Percentiles rank a stretch among this genome's conserved stretches.
Conservation (phyloP, 2,113 vertebrate genomes). For the Narcine bancroftii region DNA sequence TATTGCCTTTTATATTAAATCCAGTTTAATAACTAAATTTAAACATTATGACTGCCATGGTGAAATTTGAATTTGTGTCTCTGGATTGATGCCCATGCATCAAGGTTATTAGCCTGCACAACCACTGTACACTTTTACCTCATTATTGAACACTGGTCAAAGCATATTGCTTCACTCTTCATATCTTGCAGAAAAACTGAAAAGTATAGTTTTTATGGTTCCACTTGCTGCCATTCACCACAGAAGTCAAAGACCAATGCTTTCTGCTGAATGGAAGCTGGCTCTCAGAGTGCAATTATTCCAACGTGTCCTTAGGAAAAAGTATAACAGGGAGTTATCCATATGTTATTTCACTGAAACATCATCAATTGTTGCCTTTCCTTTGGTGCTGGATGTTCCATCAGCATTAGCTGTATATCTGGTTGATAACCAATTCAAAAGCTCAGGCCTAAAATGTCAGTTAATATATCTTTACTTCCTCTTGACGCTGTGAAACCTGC, state of each 20-base stretch:
- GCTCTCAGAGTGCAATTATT: neutral
- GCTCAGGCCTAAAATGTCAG: no score
- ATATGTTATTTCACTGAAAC: neutral
- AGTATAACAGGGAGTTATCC: neutral
- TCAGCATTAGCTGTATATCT: neutral
- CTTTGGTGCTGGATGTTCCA: neutral
- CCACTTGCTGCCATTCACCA: neutral
- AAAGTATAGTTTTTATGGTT: neutral
- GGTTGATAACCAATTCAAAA: no score
- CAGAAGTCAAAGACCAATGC: neutral
- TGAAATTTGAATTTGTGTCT: no score
- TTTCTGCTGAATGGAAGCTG: neutral
- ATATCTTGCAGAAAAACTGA: neutral
- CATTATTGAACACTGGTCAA: neutral
- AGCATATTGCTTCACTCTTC: neutral
- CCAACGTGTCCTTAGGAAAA: neutral
- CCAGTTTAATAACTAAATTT: no score
- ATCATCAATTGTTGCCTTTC: neutral
- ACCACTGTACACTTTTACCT: neutral
- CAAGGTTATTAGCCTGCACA: no score
- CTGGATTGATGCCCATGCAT: no score
- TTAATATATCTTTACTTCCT: no score
- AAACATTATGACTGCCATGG: no score
- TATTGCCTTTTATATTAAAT: no score
- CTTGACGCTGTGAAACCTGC: no score